Percentiles rank a stretch among this genome's conserved stretches.
Conservation (phyloP, 2,797 vertebrate genomes). For the Coregonus suidteri region DNA sequence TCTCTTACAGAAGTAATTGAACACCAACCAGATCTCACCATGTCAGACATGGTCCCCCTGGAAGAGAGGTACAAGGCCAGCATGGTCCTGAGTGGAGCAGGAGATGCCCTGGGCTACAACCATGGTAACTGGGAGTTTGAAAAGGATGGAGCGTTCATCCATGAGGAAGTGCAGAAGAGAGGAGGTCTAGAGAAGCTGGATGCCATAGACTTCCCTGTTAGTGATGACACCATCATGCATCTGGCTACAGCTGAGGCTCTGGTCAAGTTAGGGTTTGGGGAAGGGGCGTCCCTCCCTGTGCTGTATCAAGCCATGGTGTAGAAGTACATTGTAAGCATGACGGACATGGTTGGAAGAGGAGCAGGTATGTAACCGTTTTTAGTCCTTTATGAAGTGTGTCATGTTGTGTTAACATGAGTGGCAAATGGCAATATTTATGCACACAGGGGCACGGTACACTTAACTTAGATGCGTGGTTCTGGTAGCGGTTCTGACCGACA, state of each 20-base stretch:
- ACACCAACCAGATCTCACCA: neutral
- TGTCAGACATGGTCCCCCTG: neutral
- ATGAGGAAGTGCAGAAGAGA: conserved; percentile 65
- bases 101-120: conserved; percentile 74
- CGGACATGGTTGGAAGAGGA: conserved; percentile 76
- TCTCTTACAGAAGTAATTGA: neutral
- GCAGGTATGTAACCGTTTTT: conserved; percentile 67
- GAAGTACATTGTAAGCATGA: conserved; percentile 79
- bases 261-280: conserved; percentile 52
- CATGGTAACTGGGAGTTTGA: conserved; percentile 76
- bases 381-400: neutral
- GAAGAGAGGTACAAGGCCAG: conserved; percentile 74
- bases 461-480: too few relatives aligned
- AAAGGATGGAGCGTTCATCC: conserved; percentile 64
- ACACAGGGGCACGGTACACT: neutral
- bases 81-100: conserved; percentile 77
- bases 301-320: conserved; percentile 72
- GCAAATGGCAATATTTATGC: neutral
- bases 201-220: conserved; percentile 70
- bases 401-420: neutral
- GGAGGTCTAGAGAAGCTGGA: conserved; percentile 72
- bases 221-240: conserved; percentile 83
- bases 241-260: conserved; percentile 80
- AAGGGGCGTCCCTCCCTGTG: conserved; percentile 7
- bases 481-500: too few relatives aligned